These are phyloP conservation scores for Aphis gossypii DNA, from an alignment of 1,140 invertebrate genomes.

Conservation along the genomic window DNA sequence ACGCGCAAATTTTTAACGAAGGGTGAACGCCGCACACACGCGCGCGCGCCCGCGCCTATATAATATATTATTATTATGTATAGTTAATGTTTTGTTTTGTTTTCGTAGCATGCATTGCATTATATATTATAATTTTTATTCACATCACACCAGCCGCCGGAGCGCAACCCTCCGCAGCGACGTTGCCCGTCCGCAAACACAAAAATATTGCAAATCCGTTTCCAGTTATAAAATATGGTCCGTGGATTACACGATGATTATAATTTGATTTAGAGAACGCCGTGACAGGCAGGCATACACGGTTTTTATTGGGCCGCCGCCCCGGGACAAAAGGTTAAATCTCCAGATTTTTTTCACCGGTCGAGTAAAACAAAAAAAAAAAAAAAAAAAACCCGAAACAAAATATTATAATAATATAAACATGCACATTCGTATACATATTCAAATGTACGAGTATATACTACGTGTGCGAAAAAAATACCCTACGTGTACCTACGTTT, in stretches of 20 bases:
- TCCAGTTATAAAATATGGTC: constrained; percentile 18
- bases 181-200: background rate
- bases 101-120: background rate
- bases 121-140: background rate
- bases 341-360: background rate
- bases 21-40: background rate
- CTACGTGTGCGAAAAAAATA: background rate
- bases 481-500: background rate
- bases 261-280: constrained; percentile 42
- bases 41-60: background rate
- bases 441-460: background rate
- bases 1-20: background rate
- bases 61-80: background rate
- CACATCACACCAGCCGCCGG: constrained; percentile 1
- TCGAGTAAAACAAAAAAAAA: background rate
- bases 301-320: background rate
- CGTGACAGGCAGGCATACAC: background rate
- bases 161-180: background rate
- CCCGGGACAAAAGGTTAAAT: constrained; percentile 14
- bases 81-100: background rate
- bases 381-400: background rate
- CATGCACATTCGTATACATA: background rate
- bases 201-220: constrained; percentile 41
- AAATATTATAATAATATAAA: background rate
- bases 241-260: constrained; percentile 30